phyloP scores from a whole-genome alignment of 2,797 vertebrate genomes.

The Sardinella longiceps region DNA sequence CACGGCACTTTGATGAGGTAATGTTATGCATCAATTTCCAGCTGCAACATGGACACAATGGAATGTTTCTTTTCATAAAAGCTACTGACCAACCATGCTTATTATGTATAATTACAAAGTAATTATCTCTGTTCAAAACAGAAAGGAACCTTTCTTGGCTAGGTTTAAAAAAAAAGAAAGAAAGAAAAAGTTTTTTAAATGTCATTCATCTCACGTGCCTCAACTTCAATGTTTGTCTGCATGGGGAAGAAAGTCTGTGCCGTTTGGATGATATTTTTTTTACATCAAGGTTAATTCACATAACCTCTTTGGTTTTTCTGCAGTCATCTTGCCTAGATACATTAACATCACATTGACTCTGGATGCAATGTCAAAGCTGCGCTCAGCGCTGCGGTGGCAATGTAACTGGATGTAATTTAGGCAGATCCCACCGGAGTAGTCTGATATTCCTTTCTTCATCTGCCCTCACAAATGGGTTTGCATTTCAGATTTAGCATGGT shows the following conservation, averaged over 20 bases:
- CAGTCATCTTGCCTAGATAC: conserved; percentile 60
- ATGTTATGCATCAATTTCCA: conserved; percentile 4
- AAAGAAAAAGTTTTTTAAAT: not conserved
- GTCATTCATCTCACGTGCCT: not conserved
- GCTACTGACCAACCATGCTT: not conserved
- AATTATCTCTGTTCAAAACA: not conserved
- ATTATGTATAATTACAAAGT: conserved; percentile 7
- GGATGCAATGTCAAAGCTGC: conserved; percentile 63
- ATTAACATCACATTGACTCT: conserved; percentile 67
- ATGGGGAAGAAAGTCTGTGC: conserved; percentile 12
- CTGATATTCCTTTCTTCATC: conserved; percentile 60
- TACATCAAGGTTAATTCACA: conserved; percentile 63
- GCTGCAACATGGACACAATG: not conserved
- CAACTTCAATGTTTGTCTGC: not conserved
- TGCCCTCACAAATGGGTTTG: conserved; percentile 54
- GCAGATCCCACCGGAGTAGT: conserved; percentile 61
- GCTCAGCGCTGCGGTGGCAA: conserved; percentile 48
- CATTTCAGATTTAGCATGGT: conserved; percentile 43
- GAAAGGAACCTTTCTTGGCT: not conserved
- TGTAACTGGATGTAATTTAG: conserved; percentile 60
- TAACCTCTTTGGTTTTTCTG: conserved; percentile 54
- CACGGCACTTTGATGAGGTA: conserved; percentile 6
- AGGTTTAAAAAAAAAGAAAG: not conserved
- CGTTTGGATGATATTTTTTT: conserved; percentile 58
- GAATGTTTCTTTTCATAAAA: conserved; percentile 8